Base-by-base conservation (phyloP, 2,797 vertebrate species). In the Sandelia bainsii region DNA sequence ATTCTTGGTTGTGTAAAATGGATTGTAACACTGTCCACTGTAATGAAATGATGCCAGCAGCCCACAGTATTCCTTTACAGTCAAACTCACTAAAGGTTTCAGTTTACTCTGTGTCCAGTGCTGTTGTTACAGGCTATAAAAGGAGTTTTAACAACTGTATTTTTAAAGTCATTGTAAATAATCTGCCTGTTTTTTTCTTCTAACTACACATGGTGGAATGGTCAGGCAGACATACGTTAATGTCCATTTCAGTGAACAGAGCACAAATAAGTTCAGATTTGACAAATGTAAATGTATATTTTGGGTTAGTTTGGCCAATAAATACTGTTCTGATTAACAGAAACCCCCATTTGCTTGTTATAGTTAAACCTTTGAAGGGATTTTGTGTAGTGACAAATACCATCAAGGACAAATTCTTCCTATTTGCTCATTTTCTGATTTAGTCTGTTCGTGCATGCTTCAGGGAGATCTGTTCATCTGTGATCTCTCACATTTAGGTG, bases 21-120 rank as follows among this genome's bases (percentile, higher is more conserved):
- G 90, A 92, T 91, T 92, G 85, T 56, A 89, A 90, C 88, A 90
- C 86, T 90, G 88, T 85, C 86, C 88, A 77, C 89, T 90, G 89
- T 89, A 86, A 90, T 91, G 83, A 92, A 92, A 92, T 84, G 82
- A 87, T 89, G 86, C 89, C 83, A 90, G 75, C 76, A 84, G 87
- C 81, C 83, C 80, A 63, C 69, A 80, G 82, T 82, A 79, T 84
- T 80, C 77, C 86, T 88, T 76, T 77, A 69, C 71, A 85, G 72
- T 61, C 52, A 63, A 62, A 79, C 70, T 60, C 75, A 65, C 64
- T 46, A 68, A 79, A 87, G 82, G 80, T 87, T 77, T 79, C 63
- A 68, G 58, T 68, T 75, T 49, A 72, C 57, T 69, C 69, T 71
- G 56, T 74, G 75, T 71, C 64, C 72, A 44, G 49, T 51, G 58